Conservation (phyloP, 2,797 vertebrate genomes). For the Melopsittacus undulatus region DNA sequence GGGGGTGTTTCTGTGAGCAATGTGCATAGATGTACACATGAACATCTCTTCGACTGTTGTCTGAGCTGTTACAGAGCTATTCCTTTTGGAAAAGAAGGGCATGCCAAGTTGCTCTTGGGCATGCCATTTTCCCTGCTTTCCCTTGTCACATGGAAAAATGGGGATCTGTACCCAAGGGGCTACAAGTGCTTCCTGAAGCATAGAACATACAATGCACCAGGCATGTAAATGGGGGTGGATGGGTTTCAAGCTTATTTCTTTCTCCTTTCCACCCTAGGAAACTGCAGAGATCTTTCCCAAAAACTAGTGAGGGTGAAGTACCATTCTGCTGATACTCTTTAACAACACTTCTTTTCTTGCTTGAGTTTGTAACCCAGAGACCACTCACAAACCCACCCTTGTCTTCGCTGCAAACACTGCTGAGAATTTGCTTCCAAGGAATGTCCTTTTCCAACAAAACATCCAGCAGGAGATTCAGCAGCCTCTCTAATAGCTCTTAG, state of each 20-base stretch:
- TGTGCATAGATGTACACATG: background rate
- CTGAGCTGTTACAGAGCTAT: background rate
- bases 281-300: background rate
- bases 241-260: background rate
- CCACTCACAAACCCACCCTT: background rate
- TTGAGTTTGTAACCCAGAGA: background rate
- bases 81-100: background rate
- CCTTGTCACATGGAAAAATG: background rate
- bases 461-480: background rate
- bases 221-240: background rate
- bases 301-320: background rate
- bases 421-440: background rate
- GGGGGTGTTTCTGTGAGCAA: background rate
- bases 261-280: background rate
- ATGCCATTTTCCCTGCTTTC: background rate
- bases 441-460: background rate
- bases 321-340: background rate
- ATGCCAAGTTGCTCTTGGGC: background rate
- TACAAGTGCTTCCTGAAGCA: background rate
- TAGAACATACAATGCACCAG: background rate
- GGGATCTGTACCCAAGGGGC: background rate
- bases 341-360: background rate
- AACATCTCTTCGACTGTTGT: background rate
- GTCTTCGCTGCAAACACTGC: background rate
- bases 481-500: background rate